phyloP scores from a whole-genome alignment of 2,113 vertebrate species.

The Semnornis frantzii region DNA sequence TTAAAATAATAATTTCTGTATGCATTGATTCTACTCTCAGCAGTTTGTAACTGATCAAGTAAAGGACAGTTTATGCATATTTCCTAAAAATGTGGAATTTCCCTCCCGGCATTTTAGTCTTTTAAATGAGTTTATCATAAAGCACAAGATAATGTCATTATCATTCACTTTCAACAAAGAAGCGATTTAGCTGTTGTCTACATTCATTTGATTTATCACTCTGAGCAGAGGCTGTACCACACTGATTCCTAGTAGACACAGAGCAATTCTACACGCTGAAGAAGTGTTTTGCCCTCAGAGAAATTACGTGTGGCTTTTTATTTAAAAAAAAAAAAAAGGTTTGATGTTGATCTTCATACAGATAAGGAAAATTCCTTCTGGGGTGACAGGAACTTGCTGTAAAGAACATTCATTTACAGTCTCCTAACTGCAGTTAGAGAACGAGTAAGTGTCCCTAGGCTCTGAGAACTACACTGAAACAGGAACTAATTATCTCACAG shows the following conservation, averaged over 20 bases:
- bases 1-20: not conserved
- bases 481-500: not conserved
- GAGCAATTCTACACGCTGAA: not conserved
- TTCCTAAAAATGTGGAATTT: not conserved
- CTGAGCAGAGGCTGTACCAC: not conserved
- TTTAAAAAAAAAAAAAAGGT: not conserved
- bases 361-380: not conserved
- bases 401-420: not conserved
- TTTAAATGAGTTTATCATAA: conserved; percentile 36
- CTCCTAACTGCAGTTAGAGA: not conserved
- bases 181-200: conserved; percentile 4
- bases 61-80: not conserved
- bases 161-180: conserved; percentile 24
- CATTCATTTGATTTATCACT: conserved; percentile 33
- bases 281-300: not conserved
- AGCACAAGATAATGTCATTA: conserved; percentile 31
- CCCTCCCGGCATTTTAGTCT: not conserved
- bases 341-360: not conserved
- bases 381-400: not conserved
- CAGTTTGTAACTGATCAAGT: not conserved
- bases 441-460: not conserved
- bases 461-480: not conserved
- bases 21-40: not conserved
- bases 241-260: not conserved
- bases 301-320: not conserved